Evolutionary conservation across 2,888 invertebrate genomes (phyloP), one percentile per base, ranked within the genome.

Genomic region (Yponomeuta malinellus): DNA sequence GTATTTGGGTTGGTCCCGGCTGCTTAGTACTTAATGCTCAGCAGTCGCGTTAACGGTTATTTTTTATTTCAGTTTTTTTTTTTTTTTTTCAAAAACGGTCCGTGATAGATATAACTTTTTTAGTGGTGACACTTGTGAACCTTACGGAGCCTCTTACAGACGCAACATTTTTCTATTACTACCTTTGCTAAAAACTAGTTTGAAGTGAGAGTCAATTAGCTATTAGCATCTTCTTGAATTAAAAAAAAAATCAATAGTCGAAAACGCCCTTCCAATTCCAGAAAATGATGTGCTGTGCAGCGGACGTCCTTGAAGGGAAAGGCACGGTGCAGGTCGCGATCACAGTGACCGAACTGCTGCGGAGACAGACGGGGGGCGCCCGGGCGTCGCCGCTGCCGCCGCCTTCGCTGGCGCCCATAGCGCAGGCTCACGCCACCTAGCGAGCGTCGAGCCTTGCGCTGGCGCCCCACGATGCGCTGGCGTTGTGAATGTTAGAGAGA

Each of bases 271-370:
- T 48, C n/a, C 59, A 6, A 12, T 70, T 70, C 29, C 94, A 96
- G 98, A 97, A 97, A 85, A 93, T 98, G 77, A 95, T 98, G 83
- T 98, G 98, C 90, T 97, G 97, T 84, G 95, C 98, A 63, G 96
- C 97, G 59, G 98, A 98, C 87, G 96, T 98, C n/a, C 92, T 98
- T 67, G 98, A 98, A 88, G 97, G 97, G 72, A 96, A 97, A 82
- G 96, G 96, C 1, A 94, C 96, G 15, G 96, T 97, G 2, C 96
- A 97, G 83, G 95, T 98, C 37, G 97, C 98, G 69, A 95, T 97
- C 74, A 98, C 98, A 0, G 97, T 98, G 33, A 94, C 95, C 1
- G 97, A 97, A 85, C 90, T 98, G 23, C 93, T 97, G 70, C 93
- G 96, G 74, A 94, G 96, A 10, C 89, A 88, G 71, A 74, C 78